Evolutionary conservation across 2,113 vertebrate genomes (phyloP).

Genomic region (Morone saxatilis): DNA sequence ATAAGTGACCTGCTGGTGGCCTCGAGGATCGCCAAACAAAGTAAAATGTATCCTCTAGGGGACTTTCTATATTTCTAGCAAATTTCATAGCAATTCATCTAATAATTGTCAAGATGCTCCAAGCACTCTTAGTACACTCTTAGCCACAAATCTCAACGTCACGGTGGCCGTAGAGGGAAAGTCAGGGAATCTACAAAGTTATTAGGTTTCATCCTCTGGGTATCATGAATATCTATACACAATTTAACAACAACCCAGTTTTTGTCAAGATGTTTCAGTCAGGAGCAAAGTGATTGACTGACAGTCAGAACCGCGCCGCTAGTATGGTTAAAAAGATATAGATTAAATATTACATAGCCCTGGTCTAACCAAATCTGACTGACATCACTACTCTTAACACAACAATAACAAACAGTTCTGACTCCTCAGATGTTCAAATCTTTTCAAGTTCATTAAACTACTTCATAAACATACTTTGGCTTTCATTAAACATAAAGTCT

Average conservation of each 20-base stretch:
- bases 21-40: too few species aligned
- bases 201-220: background rate
- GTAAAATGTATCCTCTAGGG: background rate
- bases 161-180: background rate
- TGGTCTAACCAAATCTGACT: too few species aligned
- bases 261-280: background rate
- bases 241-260: background rate
- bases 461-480: background rate
- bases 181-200: background rate
- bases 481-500: too few species aligned
- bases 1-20: background rate
- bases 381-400: too few species aligned
- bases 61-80: background rate
- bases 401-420: too few species aligned
- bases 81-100: background rate
- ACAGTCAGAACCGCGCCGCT: background rate
- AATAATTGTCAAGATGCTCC: background rate
- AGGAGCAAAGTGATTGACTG: background rate
- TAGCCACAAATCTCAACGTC: background rate
- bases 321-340: background rate
- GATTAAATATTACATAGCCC: too few species aligned
- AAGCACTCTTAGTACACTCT: too few species aligned
- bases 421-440: too few species aligned
- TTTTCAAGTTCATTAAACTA: background rate
- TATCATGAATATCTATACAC: background rate